Percentiles rank a stretch among this genome's conserved stretches.
phyloP scores from a whole-genome alignment of 2,113 vertebrate species.

The Centrocercus urophasianus region DNA sequence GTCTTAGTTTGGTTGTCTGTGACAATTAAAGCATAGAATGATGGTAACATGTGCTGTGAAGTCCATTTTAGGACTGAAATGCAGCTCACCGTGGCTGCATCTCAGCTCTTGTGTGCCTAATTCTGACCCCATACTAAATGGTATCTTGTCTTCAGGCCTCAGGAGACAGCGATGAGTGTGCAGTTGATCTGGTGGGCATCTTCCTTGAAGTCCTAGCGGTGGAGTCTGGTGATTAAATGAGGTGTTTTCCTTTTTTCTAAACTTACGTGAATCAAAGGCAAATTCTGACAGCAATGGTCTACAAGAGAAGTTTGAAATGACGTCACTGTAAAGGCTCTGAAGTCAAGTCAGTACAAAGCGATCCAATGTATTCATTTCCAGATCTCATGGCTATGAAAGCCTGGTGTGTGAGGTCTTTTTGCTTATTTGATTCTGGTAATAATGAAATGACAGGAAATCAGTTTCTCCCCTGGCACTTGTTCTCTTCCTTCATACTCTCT shows the following conservation, averaged over 20 bases:
- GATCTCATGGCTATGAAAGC: slow-evolving; percentile 58
- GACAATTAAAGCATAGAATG: background rate
- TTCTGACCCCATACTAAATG: background rate
- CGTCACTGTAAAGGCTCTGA: slow-evolving; percentile 40
- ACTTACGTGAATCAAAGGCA: background rate
- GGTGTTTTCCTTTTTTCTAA: background rate
- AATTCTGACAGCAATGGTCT: slow-evolving; percentile 11
- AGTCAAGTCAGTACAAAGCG: slow-evolving; percentile 42
- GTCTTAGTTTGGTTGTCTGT: background rate
- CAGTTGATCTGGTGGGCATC: background rate
- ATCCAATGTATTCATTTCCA: slow-evolving; percentile 50
- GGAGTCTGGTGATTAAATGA: background rate
- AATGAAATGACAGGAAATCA: slow-evolving; percentile 62
- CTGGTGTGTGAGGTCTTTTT: slow-evolving; percentile 63
- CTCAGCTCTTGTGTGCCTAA: background rate
- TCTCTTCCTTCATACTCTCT: slow-evolving; percentile 27
- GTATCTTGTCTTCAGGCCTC: background rate
- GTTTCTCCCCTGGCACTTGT: slow-evolving; percentile 19
- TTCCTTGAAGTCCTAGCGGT: background rate
- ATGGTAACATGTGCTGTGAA: background rate
- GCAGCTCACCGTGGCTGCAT: background rate
- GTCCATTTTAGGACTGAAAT: background rate
- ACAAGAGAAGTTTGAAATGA: slow-evolving; percentile 17
- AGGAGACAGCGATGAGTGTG: background rate
- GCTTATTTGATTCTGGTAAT: slow-evolving; percentile 66